phyloP scores from a whole-genome alignment of 1,140 invertebrate species.

The Amphibalanus amphitrite region DNA sequence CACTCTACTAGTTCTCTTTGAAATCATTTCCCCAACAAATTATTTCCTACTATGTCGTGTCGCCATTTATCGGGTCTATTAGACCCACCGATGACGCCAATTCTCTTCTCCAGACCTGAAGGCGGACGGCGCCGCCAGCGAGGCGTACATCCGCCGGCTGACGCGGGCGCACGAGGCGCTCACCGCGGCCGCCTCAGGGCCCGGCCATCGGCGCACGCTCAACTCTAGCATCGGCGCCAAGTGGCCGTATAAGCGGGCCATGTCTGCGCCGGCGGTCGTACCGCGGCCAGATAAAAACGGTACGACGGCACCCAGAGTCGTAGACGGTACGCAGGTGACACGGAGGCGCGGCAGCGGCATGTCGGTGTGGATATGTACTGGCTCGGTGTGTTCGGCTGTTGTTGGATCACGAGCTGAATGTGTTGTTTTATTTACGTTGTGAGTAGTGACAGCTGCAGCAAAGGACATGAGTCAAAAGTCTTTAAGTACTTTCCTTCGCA shows the following conservation, averaged over 20 bases:
- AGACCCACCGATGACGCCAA: too few species aligned
- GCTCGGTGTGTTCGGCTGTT: neutral
- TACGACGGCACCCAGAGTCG: neutral
- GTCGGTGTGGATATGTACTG: neutral
- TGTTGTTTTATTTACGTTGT: too few species aligned
- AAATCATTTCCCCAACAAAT: too few species aligned
- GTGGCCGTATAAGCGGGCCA: slow-evolving; percentile 86
- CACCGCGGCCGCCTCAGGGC: slow-evolving; percentile 40
- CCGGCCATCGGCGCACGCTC: slow-evolving; percentile 38
- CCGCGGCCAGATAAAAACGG: too few species aligned
- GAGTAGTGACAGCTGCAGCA: too few species aligned
- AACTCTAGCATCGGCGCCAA: slow-evolving; percentile 79
- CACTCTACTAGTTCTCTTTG: too few species aligned
- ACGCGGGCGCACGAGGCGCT: slow-evolving; percentile 73
- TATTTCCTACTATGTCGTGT: too few species aligned
- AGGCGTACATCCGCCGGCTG: slow-evolving; percentile 71
- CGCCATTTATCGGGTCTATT: too few species aligned
- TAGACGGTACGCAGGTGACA: neutral
- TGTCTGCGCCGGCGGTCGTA: slow-evolving; percentile 54
- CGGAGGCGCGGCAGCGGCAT: neutral
- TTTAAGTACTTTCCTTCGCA: too few species aligned
- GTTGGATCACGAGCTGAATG: too few species aligned
- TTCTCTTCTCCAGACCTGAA: slow-evolving; percentile 47
- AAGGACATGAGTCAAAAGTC: too few species aligned
- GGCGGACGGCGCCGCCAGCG: slow-evolving; percentile 73